These are phyloP conservation scores for Drosophila yooni DNA, from an alignment of 2,888 invertebrate species.

Conservation along the genomic window DNA sequence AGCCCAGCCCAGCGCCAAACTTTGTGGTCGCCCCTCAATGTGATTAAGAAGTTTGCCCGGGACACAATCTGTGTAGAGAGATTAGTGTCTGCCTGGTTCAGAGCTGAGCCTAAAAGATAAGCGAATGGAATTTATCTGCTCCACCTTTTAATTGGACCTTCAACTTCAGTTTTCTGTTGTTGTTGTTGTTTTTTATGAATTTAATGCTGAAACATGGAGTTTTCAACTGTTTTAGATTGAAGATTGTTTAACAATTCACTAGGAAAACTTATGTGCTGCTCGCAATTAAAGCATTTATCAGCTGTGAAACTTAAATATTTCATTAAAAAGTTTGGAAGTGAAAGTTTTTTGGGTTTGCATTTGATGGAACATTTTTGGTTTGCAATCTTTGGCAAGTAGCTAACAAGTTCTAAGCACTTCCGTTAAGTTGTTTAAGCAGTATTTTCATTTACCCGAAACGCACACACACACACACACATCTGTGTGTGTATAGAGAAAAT, in stretches of 20 bases:
- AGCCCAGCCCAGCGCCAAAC: background rate
- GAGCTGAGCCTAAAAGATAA: slow-evolving; percentile 44
- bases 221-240: background rate
- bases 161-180: background rate
- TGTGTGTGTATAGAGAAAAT: slow-evolving; percentile 37
- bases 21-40: slow-evolving; percentile 34
- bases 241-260: background rate
- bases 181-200: background rate
- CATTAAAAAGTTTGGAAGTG: slow-evolving; percentile 36
- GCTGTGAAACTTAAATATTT: slow-evolving; percentile 8
- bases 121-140: slow-evolving; percentile 12
- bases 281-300: slow-evolving; percentile 19
- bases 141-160: slow-evolving; percentile 21
- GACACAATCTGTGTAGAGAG: slow-evolving; percentile 2
- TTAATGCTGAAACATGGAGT: background rate
- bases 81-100: slow-evolving; percentile 24
- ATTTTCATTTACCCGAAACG: slow-evolving; percentile 12
- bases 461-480: background rate
- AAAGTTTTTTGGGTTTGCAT: slow-evolving; percentile 12
- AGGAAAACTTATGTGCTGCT: background rate
- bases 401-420: slow-evolving; percentile 68
- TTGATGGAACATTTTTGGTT: slow-evolving; percentile 29
- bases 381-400: slow-evolving; percentile 52
- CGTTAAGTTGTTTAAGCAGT: slow-evolving; percentile 54
- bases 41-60: slow-evolving; percentile 55